Evolutionary conservation across 2,888 invertebrate species (phyloP).

Genomic region (Troglohyphantes excavatus): DNA sequence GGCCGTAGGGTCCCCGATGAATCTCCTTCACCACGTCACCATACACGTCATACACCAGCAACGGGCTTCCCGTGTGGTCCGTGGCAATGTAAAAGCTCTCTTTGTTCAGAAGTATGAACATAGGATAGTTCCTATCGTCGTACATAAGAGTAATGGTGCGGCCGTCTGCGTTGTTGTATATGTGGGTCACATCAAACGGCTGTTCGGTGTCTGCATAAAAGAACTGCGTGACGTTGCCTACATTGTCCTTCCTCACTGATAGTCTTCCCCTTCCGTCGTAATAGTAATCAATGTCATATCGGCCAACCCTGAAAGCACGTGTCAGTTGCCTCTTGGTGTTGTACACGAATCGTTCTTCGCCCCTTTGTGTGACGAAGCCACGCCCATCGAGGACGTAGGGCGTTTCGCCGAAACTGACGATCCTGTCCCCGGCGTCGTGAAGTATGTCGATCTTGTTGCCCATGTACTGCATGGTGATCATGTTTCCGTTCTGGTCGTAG

Average conservation of each 20-base stretch:
- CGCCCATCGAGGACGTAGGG: constrained; percentile 93
- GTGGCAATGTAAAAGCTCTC: constrained; percentile 93
- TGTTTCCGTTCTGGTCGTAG: constrained; percentile 96
- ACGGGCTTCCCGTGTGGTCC: constrained; percentile 94
- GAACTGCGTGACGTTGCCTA: constrained; percentile 95
- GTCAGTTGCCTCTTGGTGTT: constrained; percentile 95
- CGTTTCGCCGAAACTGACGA: constrained; percentile 94
- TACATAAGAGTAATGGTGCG: constrained; percentile 93
- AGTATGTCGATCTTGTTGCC: constrained; percentile 80
- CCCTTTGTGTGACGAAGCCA: constrained; percentile 95
- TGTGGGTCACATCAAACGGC: constrained; percentile 92
- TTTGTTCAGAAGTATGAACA: constrained; percentile 90
- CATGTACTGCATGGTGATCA: constrained; percentile 87
- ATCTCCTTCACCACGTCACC: constrained; percentile 95
- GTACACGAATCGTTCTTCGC: constrained; percentile 95
- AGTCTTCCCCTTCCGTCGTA: constrained; percentile 95
- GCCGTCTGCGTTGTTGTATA: constrained; percentile 93
- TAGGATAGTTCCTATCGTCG: constrained; percentile 88
- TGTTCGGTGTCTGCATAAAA: constrained; percentile 93
- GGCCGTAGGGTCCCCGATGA: constrained; percentile 95
- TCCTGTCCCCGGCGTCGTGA: constrained; percentile 95
- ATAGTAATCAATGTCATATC: constrained; percentile 95
- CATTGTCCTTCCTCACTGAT: constrained; percentile 94
- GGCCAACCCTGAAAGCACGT: constrained; percentile 90
- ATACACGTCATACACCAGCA: constrained; percentile 94